phyloP scores from a whole-genome alignment of 2,888 invertebrate genomes.

The Cantharis flavilabris region DNA sequence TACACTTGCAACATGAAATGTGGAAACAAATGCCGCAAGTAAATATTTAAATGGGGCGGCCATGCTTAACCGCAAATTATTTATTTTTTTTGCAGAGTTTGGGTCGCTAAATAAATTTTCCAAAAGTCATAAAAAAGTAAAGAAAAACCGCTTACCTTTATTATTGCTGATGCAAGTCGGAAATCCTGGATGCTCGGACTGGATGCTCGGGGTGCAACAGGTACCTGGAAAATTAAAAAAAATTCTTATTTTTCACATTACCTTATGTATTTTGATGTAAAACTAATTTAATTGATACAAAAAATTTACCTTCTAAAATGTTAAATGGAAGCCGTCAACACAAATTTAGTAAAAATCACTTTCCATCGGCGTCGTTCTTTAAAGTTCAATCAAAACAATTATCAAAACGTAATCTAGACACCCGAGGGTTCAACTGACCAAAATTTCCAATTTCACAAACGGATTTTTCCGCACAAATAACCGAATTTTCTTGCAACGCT shows the following conservation, averaged over 20 bases:
- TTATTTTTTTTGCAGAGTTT: too few species aligned
- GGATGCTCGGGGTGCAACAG: neutral
- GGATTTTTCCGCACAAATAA: neutral
- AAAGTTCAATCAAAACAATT: neutral
- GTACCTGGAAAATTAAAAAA: neutral
- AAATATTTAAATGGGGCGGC: too few species aligned
- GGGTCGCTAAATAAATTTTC: too few species aligned
- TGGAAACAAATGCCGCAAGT: too few species aligned
- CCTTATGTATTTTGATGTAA: too few species aligned
- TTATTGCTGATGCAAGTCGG: neutral
- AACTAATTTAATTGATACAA: too few species aligned
- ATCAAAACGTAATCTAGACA: neutral
- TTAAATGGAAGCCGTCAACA: neutral
- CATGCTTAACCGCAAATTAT: too few species aligned
- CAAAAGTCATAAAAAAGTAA: neutral
- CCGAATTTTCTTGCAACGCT: neutral
- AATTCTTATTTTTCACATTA: neutral
- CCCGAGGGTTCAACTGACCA: neutral
- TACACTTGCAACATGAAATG: too few species aligned
- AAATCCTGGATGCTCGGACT: neutral
- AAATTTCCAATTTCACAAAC: neutral
- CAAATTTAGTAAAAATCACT: neutral
- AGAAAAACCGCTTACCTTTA: neutral
- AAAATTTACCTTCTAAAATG: neutral
- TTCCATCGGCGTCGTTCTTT: neutral